Base-by-base conservation (phyloP, 2,113 vertebrate species). In the Hylia prasina region DNA sequence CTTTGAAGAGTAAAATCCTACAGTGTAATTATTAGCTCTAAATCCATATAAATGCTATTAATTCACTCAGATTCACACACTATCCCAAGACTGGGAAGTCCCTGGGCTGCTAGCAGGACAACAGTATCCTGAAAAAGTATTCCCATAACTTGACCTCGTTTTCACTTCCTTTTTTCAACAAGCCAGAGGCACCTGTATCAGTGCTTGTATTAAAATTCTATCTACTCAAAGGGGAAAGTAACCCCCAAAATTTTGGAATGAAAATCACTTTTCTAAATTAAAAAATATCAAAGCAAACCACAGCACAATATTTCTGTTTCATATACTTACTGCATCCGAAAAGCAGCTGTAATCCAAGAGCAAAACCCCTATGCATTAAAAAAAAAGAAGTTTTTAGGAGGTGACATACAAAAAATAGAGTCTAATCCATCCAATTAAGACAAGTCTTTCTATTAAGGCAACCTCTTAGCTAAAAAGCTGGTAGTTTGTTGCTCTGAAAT, bases 261-360 rank as follows among this genome's bases (percentile, higher is more conserved):
- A 18, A 79, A 77, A 2, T 2, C 7, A 13, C 7, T 3, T 28
- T 69, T 47, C 35, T 23, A 35, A 61, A 78, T 76, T 37, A 15
- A 75, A 79, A 89, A 58, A 42, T 1, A 39, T 45, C 39, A 89
- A 69, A 65, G n/a, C 13, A 81, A 86, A 88, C 31, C 33, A 81
- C 25, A 53, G 44, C 25, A 92, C 39, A 44, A 6, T 70, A 30
- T 39, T 70, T 54, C 35, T 69, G 4, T 22, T 31, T 64, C 33
- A 28, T n/a, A 22, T 57, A 99, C 99, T 99, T 96, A 99, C 99
- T 98, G 98, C 98, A 99, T 99, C 58, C 96, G 98, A 89, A 99
- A 97, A 92, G 99, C 98, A 63, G 98, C 98, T 3, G 97, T 96
- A 81, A 99, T 84, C 99, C 99, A 99, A 33, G 98, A 98, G 96